Evolutionary conservation across 2,888 invertebrate species (phyloP).

Genomic region (Megaustenia siamemsis): DNA sequence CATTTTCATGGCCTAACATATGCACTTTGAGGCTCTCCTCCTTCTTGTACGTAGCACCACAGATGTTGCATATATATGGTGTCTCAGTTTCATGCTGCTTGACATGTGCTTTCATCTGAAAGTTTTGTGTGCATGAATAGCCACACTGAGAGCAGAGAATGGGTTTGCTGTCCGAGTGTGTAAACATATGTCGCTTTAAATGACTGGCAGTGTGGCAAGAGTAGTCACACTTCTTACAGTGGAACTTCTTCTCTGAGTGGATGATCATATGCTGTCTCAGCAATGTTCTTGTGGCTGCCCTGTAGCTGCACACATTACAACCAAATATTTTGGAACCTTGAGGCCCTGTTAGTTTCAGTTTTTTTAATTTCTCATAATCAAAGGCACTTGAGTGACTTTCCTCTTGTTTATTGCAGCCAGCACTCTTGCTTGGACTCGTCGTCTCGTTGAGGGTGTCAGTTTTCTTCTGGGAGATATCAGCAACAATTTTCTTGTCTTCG

Average conservation of each 20-base stretch:
- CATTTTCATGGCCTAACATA: slow-evolving; percentile 50
- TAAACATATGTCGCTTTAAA: slow-evolving; percentile 53
- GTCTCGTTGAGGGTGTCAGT: not conserved
- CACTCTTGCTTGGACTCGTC: not conserved
- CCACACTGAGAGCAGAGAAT: slow-evolving; percentile 44
- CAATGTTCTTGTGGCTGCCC: slow-evolving; percentile 36
- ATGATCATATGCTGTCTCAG: slow-evolving; percentile 47
- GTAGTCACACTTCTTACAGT: slow-evolving; percentile 47
- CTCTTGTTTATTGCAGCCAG: not conserved
- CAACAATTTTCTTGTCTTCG: not conserved
- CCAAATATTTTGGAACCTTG: slow-evolving; percentile 50
- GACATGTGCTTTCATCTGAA: slow-evolving; percentile 48
- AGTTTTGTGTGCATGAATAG: slow-evolving; percentile 53
- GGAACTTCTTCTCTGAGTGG: slow-evolving; percentile 50
- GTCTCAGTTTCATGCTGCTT: slow-evolving; percentile 46
- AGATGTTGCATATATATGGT: slow-evolving; percentile 50
- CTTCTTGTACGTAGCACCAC: slow-evolving; percentile 51
- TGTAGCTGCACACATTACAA: slow-evolving; percentile 42
- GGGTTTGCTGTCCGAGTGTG: slow-evolving; percentile 46
- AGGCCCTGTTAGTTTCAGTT: slow-evolving; percentile 41
- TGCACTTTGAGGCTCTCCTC: slow-evolving; percentile 53
- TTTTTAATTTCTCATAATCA: slow-evolving; percentile 41
- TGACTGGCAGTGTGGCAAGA: slow-evolving; percentile 47
- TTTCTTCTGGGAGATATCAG: not conserved
- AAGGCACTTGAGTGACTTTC: not conserved